Evolutionary conservation across 2,888 invertebrate species (phyloP).

Genomic region (Phyllotreta striolata): DNA sequence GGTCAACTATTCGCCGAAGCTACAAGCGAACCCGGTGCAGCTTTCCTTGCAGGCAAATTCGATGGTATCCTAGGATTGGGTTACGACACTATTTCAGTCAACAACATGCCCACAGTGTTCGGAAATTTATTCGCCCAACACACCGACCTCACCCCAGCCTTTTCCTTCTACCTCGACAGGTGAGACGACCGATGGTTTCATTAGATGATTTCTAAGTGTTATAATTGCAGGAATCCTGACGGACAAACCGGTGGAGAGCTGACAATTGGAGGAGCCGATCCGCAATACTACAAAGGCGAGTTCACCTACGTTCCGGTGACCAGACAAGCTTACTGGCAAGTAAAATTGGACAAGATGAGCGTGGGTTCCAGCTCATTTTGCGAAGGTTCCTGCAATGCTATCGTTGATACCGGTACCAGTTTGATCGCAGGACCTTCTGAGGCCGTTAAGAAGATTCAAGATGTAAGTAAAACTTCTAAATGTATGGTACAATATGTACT

Average conservation of each 20-base stretch:
- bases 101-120: conserved; percentile 85
- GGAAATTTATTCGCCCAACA: conserved; percentile 85
- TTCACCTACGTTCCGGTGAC: conserved; percentile 89
- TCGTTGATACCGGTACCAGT: conserved; percentile 95
- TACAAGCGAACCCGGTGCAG: conserved; percentile 85
- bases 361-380: conserved; percentile 71
- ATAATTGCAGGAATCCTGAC: conserved; percentile 70
- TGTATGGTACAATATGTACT: too few species aligned
- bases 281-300: conserved; percentile 83
- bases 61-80: conserved; percentile 95
- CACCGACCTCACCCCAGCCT: conserved; percentile 72
- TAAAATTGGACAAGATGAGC: conserved; percentile 75
- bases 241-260: conserved; percentile 83
- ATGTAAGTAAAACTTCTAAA: conserved; percentile 63
- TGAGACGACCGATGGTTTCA: conserved; percentile 50
- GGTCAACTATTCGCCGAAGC: conserved; percentile 95
- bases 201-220: background rate
- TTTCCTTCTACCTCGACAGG: conserved; percentile 91
- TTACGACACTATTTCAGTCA: conserved; percentile 84
- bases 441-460: conserved; percentile 81
- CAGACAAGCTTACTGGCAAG: conserved; percentile 92
- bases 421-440: conserved; percentile 88
- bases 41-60: conserved; percentile 95
- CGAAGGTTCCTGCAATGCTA: conserved; percentile 85
- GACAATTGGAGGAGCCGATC: conserved; percentile 94